Base-by-base conservation (phyloP, 2,113 vertebrate genomes). In the Pavo muticus region DNA sequence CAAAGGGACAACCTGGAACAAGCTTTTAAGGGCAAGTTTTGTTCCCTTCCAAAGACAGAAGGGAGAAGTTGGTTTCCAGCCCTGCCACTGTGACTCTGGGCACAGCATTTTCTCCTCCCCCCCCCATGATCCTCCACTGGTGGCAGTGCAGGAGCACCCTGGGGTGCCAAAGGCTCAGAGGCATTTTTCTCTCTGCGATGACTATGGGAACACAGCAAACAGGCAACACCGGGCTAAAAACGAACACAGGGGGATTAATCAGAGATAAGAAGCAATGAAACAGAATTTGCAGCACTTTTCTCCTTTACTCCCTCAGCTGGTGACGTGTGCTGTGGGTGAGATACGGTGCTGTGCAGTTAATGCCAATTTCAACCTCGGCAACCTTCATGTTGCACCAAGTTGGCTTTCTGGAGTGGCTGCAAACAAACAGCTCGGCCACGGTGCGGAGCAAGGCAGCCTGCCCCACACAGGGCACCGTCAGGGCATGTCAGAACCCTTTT, bases 181-280 rank as follows among this genome's bases (percentile, higher is more conserved):
- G 86, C 57, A 65, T 64, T 78, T 77, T 74, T 86, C 42, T 87
- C 86, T 92, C 76, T 44, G 61, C 1, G 1, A 74, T 39, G 82
- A 45, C 84, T 70, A 16, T 1, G 78, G 52, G 44, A 81, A 74
- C 35, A 71, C 20, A 84, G 80, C 61, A 87, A 94, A 83, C 74
- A 86, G 44, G 19, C 91, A 95, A 63, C 54, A 57, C 59, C 9
- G 15, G 45, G 71, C 63, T 94, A 79, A 85, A 92, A 82, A 80
- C 29, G 50, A 92, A 87, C 40, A 25, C 59, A 3, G 93, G 93
- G 89, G 87, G 91, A 94, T 92, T 95, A 92, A 95, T 85, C 48
- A 67, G 90, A 91, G 90, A 91, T 86, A 95, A 85, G 78, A 35
- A 85, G 78, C 3, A 30, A 88, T 13, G 67, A 42, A 76, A 84